These are phyloP conservation scores for Cataglyphis cursor DNA, from an alignment of 2,888 invertebrate genomes.

Conservation along the genomic window DNA sequence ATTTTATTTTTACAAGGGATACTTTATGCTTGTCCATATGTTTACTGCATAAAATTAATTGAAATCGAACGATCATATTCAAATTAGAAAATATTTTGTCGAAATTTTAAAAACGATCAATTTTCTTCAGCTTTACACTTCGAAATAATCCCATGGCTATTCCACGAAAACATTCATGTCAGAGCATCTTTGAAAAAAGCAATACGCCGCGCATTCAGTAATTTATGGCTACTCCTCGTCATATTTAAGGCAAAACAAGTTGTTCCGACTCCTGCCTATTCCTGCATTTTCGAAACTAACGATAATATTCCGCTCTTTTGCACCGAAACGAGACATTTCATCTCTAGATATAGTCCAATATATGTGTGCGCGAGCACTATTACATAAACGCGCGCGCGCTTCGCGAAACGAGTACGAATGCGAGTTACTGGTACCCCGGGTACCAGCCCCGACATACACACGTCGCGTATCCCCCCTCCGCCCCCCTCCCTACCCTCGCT, in stretches of 20 bases:
- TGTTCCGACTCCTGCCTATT: slow-evolving; percentile 26
- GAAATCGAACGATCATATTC: neutral
- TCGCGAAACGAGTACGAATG: slow-evolving; percentile 75
- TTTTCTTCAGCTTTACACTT: neutral
- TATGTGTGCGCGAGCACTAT: slow-evolving; percentile 61
- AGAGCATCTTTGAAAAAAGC: slow-evolving; percentile 11
- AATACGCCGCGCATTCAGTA: slow-evolving; percentile 11
- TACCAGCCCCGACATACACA: slow-evolving; percentile 70
- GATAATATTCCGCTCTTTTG: slow-evolving; percentile 41
- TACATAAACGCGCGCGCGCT: slow-evolving; percentile 70
- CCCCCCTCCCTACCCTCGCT: neutral
- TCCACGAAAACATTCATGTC: neutral
- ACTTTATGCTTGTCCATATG: neutral
- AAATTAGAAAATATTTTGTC: neutral
- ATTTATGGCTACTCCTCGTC: slow-evolving; percentile 29
- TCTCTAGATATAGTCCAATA: slow-evolving; percentile 30
- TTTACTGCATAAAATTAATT: neutral
- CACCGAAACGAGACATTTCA: slow-evolving; percentile 34
- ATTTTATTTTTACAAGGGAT: neutral
- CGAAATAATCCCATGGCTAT: neutral
- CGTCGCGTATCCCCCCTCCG: slow-evolving; percentile 15
- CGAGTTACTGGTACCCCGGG: slow-evolving; percentile 79
- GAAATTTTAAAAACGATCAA: neutral
- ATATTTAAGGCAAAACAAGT: slow-evolving; percentile 39
- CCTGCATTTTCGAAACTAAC: slow-evolving; percentile 51